Evolutionary conservation across 2,113 vertebrate species (phyloP).

Genomic region (Actinemys pallida): DNA sequence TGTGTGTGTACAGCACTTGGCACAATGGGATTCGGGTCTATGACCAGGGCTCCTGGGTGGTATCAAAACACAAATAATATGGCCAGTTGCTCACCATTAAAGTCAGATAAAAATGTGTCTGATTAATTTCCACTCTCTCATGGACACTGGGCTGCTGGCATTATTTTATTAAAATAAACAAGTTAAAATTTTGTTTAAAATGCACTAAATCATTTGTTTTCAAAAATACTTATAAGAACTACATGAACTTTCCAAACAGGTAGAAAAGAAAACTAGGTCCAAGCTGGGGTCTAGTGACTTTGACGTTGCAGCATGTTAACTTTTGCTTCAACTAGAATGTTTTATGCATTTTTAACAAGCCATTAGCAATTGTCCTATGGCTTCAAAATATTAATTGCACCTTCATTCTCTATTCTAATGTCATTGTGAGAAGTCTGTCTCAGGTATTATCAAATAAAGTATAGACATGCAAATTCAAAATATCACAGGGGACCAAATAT

Average conservation of each 20-base stretch:
- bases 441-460: background rate
- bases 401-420: background rate
- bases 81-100: background rate
- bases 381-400: background rate
- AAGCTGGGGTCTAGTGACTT: background rate
- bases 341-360: background rate
- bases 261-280: background rate
- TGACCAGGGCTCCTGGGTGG: background rate
- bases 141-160: background rate
- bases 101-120: background rate
- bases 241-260: background rate
- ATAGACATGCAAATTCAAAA: background rate
- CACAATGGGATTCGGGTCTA: background rate
- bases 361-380: background rate
- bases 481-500: background rate
- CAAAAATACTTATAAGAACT: background rate
- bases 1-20: background rate
- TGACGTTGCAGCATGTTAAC: background rate
- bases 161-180: background rate
- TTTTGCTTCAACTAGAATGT: background rate
- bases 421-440: background rate
- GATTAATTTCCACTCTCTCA: background rate
- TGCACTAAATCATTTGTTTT: background rate
- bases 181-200: background rate
- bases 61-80: background rate